Evolutionary conservation across 2,888 invertebrate genomes (phyloP), one percentile per base, ranked within the genome.

Genomic region (Exocentrus adspersus): DNA sequence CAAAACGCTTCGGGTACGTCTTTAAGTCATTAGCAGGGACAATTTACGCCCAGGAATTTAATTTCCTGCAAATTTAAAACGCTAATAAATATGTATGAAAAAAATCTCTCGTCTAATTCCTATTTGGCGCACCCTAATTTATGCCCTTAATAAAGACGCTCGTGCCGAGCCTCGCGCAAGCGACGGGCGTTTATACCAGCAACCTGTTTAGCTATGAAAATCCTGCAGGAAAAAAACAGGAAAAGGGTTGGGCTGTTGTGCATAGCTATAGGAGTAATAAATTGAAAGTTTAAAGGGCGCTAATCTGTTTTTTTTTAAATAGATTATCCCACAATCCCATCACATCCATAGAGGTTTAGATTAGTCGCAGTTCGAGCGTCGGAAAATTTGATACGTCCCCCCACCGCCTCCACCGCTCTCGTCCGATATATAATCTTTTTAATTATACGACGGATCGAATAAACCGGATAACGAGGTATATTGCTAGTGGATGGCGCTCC

Each of bases 201-300:
- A 42, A 37, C 20, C 41, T 41, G 24, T 30, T 53, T 53, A 42
- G 16, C 20, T 42, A 53, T 37, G 32, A 53, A 53, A 53, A 53
- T 53, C 21, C 41, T 37, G 30, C 9, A 37, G 4, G 42, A 41
- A 52, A 53, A 53, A 37, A 14, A 53, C 53, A 24, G 20, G 12
- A 9, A 53, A 53, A 53, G 53, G 53, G 53, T 53, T 53, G 21
- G 6, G 21, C 37, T 41, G 19, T 32, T 51, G 32, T 37, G 32
- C 51, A 37, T 53, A 42, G 20, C 16, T 37, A 52, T 52, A 52
- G 37, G 37, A 37, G 32, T 37, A 52, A 37, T 19, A 52, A 52
- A 52, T 37, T 17, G 52, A 17, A 52, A 16, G 20, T 53, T 52
- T 53, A 53, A n/a, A n/a, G n/a, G n/a, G n/a, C n/a, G n/a, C n/a